Percentiles rank a stretch among this genome's conserved stretches.
phyloP scores from a whole-genome alignment of 2,113 vertebrate genomes.

The Crotophaga sulcirostris region DNA sequence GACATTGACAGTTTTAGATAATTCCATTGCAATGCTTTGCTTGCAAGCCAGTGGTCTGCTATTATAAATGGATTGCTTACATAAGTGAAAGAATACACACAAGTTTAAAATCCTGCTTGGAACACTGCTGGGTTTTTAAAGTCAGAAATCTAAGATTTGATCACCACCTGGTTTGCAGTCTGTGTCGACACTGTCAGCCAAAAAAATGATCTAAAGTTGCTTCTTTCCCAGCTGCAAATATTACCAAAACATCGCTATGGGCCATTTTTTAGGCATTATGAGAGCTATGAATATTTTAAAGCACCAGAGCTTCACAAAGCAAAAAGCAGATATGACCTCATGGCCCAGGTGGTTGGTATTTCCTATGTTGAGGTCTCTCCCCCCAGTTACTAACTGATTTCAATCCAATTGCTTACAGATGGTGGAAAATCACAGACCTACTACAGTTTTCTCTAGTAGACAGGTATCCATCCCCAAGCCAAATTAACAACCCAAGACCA shows the following conservation, averaged over 20 bases:
- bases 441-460: neutral
- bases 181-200: neutral
- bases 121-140: neutral
- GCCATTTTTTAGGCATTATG: neutral
- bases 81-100: neutral
- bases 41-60: conserved; percentile 15
- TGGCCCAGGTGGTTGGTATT: neutral
- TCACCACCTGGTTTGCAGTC: neutral
- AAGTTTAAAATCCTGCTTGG: neutral
- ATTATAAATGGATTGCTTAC: neutral
- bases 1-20: neutral
- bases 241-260: neutral
- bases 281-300: neutral
- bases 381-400: neutral
- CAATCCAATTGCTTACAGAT: neutral
- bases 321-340: neutral
- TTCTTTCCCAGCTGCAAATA: neutral
- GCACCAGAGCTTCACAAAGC: neutral
- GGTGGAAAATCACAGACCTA: neutral
- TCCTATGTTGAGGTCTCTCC: neutral
- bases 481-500: neutral
- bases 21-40: conserved; percentile 1
- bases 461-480: neutral
- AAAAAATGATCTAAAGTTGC: neutral
- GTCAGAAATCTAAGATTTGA: neutral